These are phyloP conservation scores for Chelmon rostratus DNA, from an alignment of 2,797 vertebrate genomes.

Conservation along the genomic window DNA sequence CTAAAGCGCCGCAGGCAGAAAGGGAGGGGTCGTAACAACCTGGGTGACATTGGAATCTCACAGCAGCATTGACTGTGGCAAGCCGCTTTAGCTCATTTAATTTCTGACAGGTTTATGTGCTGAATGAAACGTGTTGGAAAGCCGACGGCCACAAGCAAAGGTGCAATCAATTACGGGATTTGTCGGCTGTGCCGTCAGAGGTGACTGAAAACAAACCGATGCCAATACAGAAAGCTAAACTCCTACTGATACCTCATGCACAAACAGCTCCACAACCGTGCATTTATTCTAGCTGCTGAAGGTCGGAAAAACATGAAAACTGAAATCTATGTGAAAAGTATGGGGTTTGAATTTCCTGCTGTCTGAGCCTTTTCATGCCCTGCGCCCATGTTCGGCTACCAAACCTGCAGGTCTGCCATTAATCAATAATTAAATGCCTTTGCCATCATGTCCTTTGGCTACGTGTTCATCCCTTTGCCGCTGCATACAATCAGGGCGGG, in stretches of 20 bases:
- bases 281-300: conserved; percentile 7
- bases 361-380: conserved; percentile 18
- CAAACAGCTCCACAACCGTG: conserved; percentile 9
- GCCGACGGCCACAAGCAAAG: conserved; percentile 36
- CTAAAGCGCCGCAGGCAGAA: neutral
- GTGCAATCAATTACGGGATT: conserved; percentile 62
- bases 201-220: conserved; percentile 58
- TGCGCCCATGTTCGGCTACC: conserved; percentile 5
- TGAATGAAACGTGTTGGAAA: conserved; percentile 44
- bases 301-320: neutral
- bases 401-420: conserved; percentile 21
- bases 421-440: conserved; percentile 66
- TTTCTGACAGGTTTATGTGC: conserved; percentile 57
- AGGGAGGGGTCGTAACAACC: neutral
- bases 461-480: conserved; percentile 8
- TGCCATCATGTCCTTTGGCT: conserved; percentile 45
- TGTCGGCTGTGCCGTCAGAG: conserved; percentile 53
- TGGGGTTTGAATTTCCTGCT: conserved; percentile 31
- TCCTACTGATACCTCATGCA: conserved; percentile 36
- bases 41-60: conserved; percentile 35
- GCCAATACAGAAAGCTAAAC: conserved; percentile 36
- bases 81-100: conserved; percentile 56
- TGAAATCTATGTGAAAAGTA: neutral
- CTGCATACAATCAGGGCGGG: conserved; percentile 26
- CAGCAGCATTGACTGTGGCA: conserved; percentile 5